Conservation (phyloP, 2,113 vertebrate genomes). For the Eublepharis macularius region DNA sequence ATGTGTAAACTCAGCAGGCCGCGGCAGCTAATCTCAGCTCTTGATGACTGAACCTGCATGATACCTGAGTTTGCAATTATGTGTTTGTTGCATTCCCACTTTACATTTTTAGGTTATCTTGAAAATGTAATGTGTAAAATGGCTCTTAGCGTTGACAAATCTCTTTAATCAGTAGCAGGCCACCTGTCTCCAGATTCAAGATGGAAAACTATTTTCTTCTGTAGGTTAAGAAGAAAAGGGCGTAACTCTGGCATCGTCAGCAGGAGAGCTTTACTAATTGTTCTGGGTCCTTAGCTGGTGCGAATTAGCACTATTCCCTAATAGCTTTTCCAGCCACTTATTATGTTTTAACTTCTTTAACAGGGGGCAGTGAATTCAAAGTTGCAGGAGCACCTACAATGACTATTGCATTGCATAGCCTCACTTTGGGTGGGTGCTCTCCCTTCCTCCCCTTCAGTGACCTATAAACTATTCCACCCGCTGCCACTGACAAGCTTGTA, state of each 20-base stretch:
- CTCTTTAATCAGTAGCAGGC: not conserved
- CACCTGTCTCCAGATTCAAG: not conserved
- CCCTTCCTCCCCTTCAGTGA: accelerated
- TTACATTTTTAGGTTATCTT: not conserved
- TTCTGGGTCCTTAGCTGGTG: accelerated
- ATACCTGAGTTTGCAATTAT: not conserved
- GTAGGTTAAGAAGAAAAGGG: not conserved
- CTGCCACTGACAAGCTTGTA: conserved; percentile 11
- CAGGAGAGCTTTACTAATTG: conserved; percentile 5
- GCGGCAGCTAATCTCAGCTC: too few species aligned
- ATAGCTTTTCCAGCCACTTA: not conserved
- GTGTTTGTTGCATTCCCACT: not conserved
- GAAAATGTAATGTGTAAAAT: not conserved
- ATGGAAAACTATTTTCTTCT: not conserved
- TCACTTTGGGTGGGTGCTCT: not conserved
- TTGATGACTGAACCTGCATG: not conserved
- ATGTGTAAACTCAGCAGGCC: too few species aligned
- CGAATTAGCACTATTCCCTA: not conserved
- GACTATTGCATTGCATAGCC: not conserved
- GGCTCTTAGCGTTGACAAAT: not conserved
- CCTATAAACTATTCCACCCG: conserved; percentile 35
- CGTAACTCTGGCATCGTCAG: not conserved
- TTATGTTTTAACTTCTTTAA: conserved; percentile 6
- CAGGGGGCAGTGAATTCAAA: not conserved
- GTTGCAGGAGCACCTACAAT: not conserved